Conservation (phyloP, 1,140 invertebrate species). For the Lordiphosa collinella region DNA sequence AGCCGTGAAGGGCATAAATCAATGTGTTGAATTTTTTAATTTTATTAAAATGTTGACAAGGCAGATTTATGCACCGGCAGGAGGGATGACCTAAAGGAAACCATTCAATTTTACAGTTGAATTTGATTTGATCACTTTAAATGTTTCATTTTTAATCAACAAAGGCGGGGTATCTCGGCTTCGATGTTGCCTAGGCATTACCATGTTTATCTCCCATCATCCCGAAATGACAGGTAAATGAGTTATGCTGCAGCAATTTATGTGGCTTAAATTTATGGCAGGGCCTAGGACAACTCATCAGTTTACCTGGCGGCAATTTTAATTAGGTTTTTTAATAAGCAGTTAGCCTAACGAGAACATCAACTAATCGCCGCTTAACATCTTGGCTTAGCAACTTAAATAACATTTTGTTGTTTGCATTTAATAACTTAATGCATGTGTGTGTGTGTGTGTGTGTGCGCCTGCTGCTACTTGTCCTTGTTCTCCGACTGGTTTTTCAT, state of each 20-base stretch:
- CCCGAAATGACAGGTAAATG: slow-evolving; percentile 55
- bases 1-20: slow-evolving; percentile 61
- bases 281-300: slow-evolving; percentile 9
- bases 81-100: neutral
- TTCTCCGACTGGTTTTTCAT: slow-evolving; percentile 19
- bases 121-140: too few species aligned
- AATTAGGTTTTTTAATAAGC: slow-evolving; percentile 74
- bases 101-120: too few species aligned
- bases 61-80: slow-evolving; percentile 14
- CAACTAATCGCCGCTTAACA: slow-evolving; percentile 67
- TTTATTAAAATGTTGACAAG: slow-evolving; percentile 63
- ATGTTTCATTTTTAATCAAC: neutral
- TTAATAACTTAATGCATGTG: slow-evolving; percentile 71
- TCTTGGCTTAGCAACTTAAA: slow-evolving; percentile 59
- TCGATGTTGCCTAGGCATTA: slow-evolving; percentile 33
- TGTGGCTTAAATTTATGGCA: slow-evolving; percentile 66
- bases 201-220: slow-evolving; percentile 32
- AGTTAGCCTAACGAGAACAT: slow-evolving; percentile 57
- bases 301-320: slow-evolving; percentile 11
- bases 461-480: slow-evolving; percentile 25
- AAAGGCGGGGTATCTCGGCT: slow-evolving; percentile 23
- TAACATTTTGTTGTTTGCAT: slow-evolving; percentile 41
- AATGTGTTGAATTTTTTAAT: slow-evolving; percentile 36
- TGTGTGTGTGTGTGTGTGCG: slow-evolving; percentile 20
- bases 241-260: slow-evolving; percentile 60